Base-by-base conservation (phyloP, 2,797 vertebrate genomes). In the Pelobates cultripes region DNA sequence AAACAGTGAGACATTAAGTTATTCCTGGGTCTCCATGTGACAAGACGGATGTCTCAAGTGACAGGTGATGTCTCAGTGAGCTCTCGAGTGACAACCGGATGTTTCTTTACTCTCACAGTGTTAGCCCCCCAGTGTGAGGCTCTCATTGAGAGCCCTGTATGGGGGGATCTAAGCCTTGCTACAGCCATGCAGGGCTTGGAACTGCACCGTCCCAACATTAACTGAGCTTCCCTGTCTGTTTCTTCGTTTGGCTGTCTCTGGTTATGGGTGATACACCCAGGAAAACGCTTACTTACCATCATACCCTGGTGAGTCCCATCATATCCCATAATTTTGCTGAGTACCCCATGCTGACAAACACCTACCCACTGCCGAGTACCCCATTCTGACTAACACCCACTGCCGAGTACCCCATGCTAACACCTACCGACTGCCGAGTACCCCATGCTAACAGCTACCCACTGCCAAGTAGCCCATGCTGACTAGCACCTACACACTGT, bases 281-380 rank as follows among this genome's bases (percentile, higher is more conserved):
- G 84, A 96, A 94, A 91, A 92, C 95, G 28, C 94, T 97, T 87
- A 94, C 89, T 86, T 97, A 97, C 91, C 96, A 97, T 81, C 94
- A 96, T 88, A 96, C 95, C 86, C 90, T 96, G 96, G 96, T 97
- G 93, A 94, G 95, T 91, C 42, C 4, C 53, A 3, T 44, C 42
- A 28, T 28, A 28, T 28, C 43, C 44, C 28, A 4, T 60, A 3
- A 60, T 14, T 14, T n/a, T 64, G 61, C n/a, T 3, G 17, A 40
- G 61, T 64, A 6, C 61, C 17, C 1, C 55, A 8, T 60, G 55
- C 9, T 13, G 4, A 60, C 8, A 13, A 9, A 9, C 15, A 40
- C 6, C 61, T 28, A 15, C 7, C 7, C 17, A 1, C 61, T 64
- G 61, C 61, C 14, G 17, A 40, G 61, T 64, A 6, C 17, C 61